Conservation (phyloP, 2,888 invertebrate genomes). For the Lochmaea capreae region DNA sequence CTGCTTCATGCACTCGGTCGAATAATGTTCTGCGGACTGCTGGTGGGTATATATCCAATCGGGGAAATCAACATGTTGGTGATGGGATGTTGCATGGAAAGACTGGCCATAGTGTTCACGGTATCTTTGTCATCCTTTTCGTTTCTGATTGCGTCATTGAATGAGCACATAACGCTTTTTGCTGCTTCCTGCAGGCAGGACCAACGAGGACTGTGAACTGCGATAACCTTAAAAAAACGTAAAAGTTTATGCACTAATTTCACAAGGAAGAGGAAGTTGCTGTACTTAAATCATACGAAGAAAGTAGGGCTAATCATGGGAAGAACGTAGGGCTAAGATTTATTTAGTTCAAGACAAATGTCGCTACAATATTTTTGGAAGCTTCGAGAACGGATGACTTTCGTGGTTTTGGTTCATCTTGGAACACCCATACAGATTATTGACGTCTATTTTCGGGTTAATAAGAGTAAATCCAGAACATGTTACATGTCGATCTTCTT, state of each 20-base stretch:
- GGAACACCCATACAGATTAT: too few relatives aligned
- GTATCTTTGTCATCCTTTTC: constrained; percentile 94
- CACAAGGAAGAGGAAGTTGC: too few relatives aligned
- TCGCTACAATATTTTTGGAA: too few relatives aligned
- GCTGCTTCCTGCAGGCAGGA: constrained; percentile 85
- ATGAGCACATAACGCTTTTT: constrained; percentile 81
- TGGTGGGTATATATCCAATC: constrained; percentile 50
- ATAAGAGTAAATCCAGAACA: too few relatives aligned
- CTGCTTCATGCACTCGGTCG: constrained; percentile 54
- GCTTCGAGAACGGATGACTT: too few relatives aligned
- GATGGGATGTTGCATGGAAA: constrained; percentile 82
- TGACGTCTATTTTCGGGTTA: too few relatives aligned
- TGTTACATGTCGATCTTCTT: too few relatives aligned
- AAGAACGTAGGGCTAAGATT: too few relatives aligned
- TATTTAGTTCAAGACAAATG: too few relatives aligned
- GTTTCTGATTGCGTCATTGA: constrained; percentile 82
- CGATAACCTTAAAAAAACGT: constrained; percentile 70
- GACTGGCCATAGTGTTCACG: constrained; percentile 92
- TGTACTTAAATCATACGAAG: too few relatives aligned
- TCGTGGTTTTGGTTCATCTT: too few relatives aligned
- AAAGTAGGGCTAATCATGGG: too few relatives aligned
- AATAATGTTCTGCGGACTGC: constrained; percentile 54
- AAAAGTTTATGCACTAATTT: not conserved
- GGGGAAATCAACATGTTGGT: constrained; percentile 49
- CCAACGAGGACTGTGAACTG: constrained; percentile 82